Percentiles rank a stretch among this genome's conserved stretches.
These are phyloP conservation scores for Chlorodrepanis virens DNA, from an alignment of 2,113 vertebrate species.

Conservation along the genomic window DNA sequence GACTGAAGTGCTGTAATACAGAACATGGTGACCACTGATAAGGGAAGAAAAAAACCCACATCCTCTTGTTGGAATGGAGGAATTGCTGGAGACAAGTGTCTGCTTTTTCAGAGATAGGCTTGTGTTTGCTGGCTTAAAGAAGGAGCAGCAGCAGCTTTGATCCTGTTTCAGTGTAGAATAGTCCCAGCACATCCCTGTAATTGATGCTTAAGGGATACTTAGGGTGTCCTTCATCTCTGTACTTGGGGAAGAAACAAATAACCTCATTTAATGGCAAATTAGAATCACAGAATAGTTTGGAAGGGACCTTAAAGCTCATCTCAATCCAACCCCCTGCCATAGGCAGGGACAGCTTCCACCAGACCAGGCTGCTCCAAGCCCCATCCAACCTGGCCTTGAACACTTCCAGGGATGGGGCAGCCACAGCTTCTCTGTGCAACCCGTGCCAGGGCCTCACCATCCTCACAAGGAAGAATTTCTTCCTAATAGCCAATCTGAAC, in stretches of 20 bases:
- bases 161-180: background rate
- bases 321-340: background rate
- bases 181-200: background rate
- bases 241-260: background rate
- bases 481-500: background rate
- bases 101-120: background rate
- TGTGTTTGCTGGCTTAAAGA: background rate
- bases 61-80: background rate
- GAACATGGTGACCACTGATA: background rate
- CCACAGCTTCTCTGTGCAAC: background rate
- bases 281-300: background rate
- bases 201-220: background rate
- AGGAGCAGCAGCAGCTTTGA: background rate
- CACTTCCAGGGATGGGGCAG: background rate
- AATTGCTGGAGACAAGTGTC: background rate
- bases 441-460: background rate
- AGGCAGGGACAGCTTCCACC: background rate
- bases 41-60: fast-evolving
- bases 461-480: background rate
- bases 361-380: background rate
- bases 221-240: background rate
- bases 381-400: background rate
- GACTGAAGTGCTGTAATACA: background rate
- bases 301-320: background rate
- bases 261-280: background rate